Percentiles rank a stretch among this genome's conserved stretches.
Evolutionary conservation across 1,140 invertebrate species (phyloP).

Genomic region (Charaxes varanes): DNA sequence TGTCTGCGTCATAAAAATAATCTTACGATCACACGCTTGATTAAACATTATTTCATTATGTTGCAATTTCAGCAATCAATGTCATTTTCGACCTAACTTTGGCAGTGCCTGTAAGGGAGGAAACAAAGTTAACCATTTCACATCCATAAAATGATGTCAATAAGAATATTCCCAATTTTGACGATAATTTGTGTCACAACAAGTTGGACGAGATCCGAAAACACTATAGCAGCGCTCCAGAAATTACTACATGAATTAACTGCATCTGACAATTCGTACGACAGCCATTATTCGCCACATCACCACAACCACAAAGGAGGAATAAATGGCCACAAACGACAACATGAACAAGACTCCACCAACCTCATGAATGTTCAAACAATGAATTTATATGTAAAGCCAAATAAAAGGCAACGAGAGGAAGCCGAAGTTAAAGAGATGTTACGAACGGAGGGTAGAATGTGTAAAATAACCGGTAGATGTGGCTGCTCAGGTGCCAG

Average conservation of each 20-base stretch:
- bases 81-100: conserved; percentile 2
- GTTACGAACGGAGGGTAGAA: conserved; percentile 4
- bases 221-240: neutral
- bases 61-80: conserved; percentile 20
- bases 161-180: neutral
- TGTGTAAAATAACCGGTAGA: conserved; percentile 8
- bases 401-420: conserved; percentile 3
- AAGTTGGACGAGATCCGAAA: neutral
- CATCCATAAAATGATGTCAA: neutral
- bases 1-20: too few species aligned
- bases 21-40: conserved; percentile 26
- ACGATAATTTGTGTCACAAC: neutral
- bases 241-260: conserved; percentile 6
- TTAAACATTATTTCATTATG: conserved; percentile 23
- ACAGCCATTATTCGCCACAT: neutral
- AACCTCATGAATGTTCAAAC: conserved; percentile 14
- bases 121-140: neutral
- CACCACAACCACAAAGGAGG: too few species aligned
- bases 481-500: conserved; percentile 8
- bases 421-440: neutral
- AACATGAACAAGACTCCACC: neutral
- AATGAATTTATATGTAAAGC: conserved; percentile 12
- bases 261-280: neutral
- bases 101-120: neutral
- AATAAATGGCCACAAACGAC: neutral